Percentiles rank a stretch among this genome's conserved stretches.
Conservation (phyloP, 1,140 invertebrate species). For the Drosophila grimshawi region DNA sequence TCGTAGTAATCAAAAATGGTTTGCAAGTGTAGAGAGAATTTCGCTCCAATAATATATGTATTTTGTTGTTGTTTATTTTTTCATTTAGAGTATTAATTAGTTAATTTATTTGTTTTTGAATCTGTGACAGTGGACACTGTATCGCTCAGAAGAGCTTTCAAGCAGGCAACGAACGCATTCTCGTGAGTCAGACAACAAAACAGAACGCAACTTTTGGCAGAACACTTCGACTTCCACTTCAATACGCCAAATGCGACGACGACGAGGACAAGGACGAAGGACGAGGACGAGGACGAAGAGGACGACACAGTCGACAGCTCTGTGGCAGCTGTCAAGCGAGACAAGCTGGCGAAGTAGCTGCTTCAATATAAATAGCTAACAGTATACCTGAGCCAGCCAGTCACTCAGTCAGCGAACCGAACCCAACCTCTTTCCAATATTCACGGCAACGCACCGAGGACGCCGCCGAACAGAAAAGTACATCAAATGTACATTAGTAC, state of each 20-base stretch:
- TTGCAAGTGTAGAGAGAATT: too few species aligned
- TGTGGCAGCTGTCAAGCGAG: conserved; percentile 66
- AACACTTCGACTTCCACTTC: conserved; percentile 57
- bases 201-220: conserved; percentile 50
- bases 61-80: too few species aligned
- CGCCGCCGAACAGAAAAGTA: conserved; percentile 54
- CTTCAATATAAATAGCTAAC: conserved; percentile 65
- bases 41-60: too few species aligned
- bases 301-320: conserved; percentile 36
- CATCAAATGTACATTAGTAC: conserved; percentile 77
- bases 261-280: background rate
- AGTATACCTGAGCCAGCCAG: conserved; percentile 26
- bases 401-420: conserved; percentile 4
- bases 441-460: conserved; percentile 41
- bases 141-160: background rate
- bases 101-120: background rate
- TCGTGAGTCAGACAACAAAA: conserved; percentile 58
- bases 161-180: conserved; percentile 5
- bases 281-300: too few species aligned
- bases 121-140: background rate
- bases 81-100: background rate
- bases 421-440: conserved; percentile 29
- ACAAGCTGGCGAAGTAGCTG: conserved; percentile 56
- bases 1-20: too few species aligned
- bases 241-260: conserved; percentile 33